Evolutionary conservation across 2,888 invertebrate genomes (phyloP).

Genomic region (Phortica magna): DNA sequence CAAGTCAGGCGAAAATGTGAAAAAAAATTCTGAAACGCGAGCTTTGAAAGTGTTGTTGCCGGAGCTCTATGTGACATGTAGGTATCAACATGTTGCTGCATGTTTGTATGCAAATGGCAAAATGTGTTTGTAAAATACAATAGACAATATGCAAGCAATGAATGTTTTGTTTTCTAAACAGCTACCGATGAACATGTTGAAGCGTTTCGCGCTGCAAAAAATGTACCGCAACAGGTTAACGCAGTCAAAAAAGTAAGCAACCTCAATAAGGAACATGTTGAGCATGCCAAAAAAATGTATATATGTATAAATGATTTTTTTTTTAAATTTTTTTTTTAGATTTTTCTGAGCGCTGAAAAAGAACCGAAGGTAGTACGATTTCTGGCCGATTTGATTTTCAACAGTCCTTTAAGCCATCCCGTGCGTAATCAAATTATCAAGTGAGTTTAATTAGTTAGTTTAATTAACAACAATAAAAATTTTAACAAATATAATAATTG

Average conservation of each 20-base stretch:
- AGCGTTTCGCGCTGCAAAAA: slow-evolving; percentile 55
- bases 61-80: slow-evolving; percentile 57
- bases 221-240: slow-evolving; percentile 65
- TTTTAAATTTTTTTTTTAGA: not conserved
- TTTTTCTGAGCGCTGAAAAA: slow-evolving; percentile 40
- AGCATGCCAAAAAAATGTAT: not conserved
- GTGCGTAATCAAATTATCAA: slow-evolving; percentile 75
- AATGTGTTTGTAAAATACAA: not conserved
- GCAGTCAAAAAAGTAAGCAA: slow-evolving; percentile 63
- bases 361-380: slow-evolving; percentile 64
- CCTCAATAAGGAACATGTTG: too few species aligned
- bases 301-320: not conserved
- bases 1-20: slow-evolving; percentile 64
- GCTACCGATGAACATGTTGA: not conserved
- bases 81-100: slow-evolving; percentile 33
- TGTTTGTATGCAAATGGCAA: not conserved
- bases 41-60: slow-evolving; percentile 58
- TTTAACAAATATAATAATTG: not conserved
- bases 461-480: not conserved
- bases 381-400: slow-evolving; percentile 73
- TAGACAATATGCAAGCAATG: not conserved
- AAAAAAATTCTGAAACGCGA: slow-evolving; percentile 67
- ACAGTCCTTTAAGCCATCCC: slow-evolving; percentile 76
- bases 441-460: slow-evolving; percentile 58
- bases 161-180: not conserved